These are phyloP conservation scores for Sinopyrophorus schimmeli DNA, from an alignment of 2,888 invertebrate species.

Conservation along the genomic window DNA sequence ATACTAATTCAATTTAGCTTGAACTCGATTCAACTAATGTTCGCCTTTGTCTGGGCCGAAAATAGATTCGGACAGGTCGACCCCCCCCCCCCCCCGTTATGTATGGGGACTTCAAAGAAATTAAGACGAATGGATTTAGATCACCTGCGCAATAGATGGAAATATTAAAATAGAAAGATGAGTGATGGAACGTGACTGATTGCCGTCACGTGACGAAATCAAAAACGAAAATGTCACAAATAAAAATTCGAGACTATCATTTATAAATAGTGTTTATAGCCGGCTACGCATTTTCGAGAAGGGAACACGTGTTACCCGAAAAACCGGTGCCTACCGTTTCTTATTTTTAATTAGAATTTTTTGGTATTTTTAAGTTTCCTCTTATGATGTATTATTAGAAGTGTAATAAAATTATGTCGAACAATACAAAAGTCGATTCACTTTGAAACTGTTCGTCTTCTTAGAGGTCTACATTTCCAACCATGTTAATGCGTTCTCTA, in stretches of 20 bases:
- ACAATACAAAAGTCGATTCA: too few species aligned
- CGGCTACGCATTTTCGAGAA: slow-evolving; percentile 2
- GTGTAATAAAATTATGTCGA: too few species aligned
- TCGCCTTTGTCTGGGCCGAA: slow-evolving; percentile 24
- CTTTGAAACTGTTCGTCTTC: too few species aligned
- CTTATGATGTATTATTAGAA: slow-evolving; percentile 18
- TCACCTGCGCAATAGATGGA: slow-evolving; percentile 37
- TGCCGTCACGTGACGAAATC: slow-evolving; percentile 50
- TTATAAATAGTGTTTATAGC: slow-evolving; percentile 21
- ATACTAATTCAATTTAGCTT: slow-evolving; percentile 29
- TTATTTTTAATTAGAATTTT: slow-evolving; percentile 16
- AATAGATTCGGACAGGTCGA: slow-evolving; percentile 13
- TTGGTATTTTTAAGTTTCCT: slow-evolving; percentile 19
- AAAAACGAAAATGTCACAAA: slow-evolving; percentile 32
- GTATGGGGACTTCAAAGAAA: slow-evolving; percentile 28
- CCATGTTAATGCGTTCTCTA: too few species aligned
- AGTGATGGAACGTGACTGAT: slow-evolving; percentile 53
- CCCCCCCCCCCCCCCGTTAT: slow-evolving; percentile 1
- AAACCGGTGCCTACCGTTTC: slow-evolving; percentile 10
- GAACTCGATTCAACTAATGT: slow-evolving; percentile 30
- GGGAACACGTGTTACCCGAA: slow-evolving; percentile 19
- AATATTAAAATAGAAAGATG: slow-evolving; percentile 43
- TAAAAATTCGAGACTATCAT: slow-evolving; percentile 3
- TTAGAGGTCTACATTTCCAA: too few species aligned
- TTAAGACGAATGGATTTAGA: slow-evolving; percentile 40